Conservation (phyloP, 2,888 invertebrate species). For the Galerucella nymphaeae region DNA sequence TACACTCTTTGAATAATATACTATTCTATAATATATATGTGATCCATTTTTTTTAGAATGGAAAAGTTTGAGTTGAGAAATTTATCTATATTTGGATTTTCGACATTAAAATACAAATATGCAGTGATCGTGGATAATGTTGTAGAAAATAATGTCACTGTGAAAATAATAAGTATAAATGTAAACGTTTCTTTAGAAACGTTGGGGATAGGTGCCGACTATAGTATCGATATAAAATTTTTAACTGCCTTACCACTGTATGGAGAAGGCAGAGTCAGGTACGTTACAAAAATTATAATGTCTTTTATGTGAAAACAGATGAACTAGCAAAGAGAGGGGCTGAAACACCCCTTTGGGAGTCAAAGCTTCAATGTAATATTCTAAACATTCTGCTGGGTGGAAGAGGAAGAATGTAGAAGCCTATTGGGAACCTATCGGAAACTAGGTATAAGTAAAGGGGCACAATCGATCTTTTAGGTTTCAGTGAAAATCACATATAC, state of each 20-base stretch:
- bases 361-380: too few species aligned
- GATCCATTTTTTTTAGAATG: constrained; percentile 7
- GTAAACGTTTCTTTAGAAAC: constrained; percentile 20
- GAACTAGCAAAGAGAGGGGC: too few species aligned
- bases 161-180: constrained; percentile 30
- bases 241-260: constrained; percentile 36
- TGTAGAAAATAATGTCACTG: constrained; percentile 26
- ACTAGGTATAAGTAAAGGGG: too few species aligned
- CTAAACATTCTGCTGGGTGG: too few species aligned
- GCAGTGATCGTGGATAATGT: constrained; percentile 21
- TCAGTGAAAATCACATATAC: too few species aligned
- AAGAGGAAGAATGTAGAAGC: too few species aligned
- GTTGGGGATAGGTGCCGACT: constrained; percentile 30
- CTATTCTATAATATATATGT: neutral
- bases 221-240: constrained; percentile 34
- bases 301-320: too few species aligned
- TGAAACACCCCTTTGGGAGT: too few species aligned
- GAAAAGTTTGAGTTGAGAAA: constrained; percentile 17
- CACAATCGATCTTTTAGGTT: too few species aligned
- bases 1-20: too few species aligned
- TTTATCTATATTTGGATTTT: constrained; percentile 18
- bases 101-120: constrained; percentile 16
- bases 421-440: too few species aligned
- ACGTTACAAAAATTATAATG: too few species aligned
- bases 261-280: constrained; percentile 35